Conservation (phyloP, 2,797 vertebrate species). For the Sphaeramia orbicularis region DNA sequence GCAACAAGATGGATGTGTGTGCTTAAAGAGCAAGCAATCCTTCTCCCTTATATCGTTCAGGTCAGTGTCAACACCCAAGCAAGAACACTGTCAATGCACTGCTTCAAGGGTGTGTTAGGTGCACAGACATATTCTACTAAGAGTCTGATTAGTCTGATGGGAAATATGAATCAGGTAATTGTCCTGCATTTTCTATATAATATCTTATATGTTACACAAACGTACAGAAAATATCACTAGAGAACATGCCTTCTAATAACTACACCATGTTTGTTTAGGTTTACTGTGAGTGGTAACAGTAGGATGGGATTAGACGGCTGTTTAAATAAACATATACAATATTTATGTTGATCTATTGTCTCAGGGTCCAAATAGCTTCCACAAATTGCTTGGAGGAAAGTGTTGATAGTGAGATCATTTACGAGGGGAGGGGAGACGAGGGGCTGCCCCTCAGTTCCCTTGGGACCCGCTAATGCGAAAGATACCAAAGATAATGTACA, state of each 20-base stretch:
- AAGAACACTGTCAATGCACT: slow-evolving; percentile 37
- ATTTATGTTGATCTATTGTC: slow-evolving; percentile 4
- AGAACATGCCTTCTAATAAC: not conserved
- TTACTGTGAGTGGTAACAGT: not conserved
- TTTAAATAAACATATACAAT: not conserved
- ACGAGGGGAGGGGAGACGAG: not conserved
- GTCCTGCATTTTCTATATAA: too few relatives aligned
- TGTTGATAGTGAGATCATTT: slow-evolving; percentile 20
- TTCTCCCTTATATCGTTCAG: slow-evolving; percentile 49
- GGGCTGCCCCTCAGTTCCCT: slow-evolving; percentile 12
- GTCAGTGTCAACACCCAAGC: slow-evolving; percentile 51
- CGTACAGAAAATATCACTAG: not conserved
- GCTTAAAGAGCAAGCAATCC: slow-evolving; percentile 50
- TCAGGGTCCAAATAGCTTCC: slow-evolving; percentile 3
- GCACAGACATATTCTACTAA: not conserved
- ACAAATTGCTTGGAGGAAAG: slow-evolving; percentile 16
- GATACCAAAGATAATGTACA: slow-evolving; percentile 46
- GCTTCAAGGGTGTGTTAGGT: slow-evolving; percentile 16
- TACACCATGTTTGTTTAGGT: slow-evolving; percentile 15
- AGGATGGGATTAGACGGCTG: not conserved
- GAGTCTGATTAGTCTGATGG: not conserved
- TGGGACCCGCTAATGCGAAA: slow-evolving; percentile 33
- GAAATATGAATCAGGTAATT: not conserved
- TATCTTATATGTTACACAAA: not conserved
- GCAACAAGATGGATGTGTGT: slow-evolving; percentile 68